phyloP scores from a whole-genome alignment of 2,888 invertebrate species.

The Drosophila heteroneura region DNA sequence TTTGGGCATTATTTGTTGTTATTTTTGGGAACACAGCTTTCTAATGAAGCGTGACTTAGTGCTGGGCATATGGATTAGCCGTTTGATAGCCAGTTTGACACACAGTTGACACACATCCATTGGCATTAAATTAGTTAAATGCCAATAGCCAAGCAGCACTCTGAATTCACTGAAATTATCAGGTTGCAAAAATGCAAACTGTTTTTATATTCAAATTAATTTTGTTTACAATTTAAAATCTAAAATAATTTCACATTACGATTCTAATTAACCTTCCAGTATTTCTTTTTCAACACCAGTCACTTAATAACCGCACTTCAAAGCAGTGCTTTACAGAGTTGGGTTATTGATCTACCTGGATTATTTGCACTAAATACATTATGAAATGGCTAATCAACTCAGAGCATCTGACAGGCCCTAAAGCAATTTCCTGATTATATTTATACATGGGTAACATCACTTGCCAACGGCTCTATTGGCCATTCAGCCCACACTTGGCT shows the following conservation, averaged over 20 bases:
- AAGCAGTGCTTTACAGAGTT: neutral
- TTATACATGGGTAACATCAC: slow-evolving; percentile 70
- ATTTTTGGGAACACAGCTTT: slow-evolving; percentile 61
- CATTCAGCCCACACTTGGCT: slow-evolving; percentile 60
- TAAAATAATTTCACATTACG: neutral
- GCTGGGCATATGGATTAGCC: slow-evolving; percentile 63
- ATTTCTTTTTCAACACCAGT: neutral
- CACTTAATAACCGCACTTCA: neutral
- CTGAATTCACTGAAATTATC: neutral
- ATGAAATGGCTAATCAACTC: slow-evolving; percentile 70
- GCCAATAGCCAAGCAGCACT: slow-evolving; percentile 37
- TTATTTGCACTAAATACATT: slow-evolving; percentile 61
- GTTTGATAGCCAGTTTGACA: slow-evolving; percentile 44
- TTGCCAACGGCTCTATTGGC: slow-evolving; percentile 60
- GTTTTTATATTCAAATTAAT: neutral
- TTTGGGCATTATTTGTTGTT: slow-evolving; percentile 31
- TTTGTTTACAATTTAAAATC: neutral
- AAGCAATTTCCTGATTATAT: slow-evolving; percentile 78
- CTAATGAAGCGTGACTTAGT: slow-evolving; percentile 76
- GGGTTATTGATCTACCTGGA: slow-evolving; percentile 34
- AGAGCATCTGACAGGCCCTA: slow-evolving; percentile 70
- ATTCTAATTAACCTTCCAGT: neutral
- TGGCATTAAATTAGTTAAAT: slow-evolving; percentile 64
- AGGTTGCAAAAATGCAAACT: neutral
- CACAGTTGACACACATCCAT: slow-evolving; percentile 66